Base-by-base conservation (phyloP, 2,113 vertebrate genomes). In the Hirundichthys speculiger region DNA sequence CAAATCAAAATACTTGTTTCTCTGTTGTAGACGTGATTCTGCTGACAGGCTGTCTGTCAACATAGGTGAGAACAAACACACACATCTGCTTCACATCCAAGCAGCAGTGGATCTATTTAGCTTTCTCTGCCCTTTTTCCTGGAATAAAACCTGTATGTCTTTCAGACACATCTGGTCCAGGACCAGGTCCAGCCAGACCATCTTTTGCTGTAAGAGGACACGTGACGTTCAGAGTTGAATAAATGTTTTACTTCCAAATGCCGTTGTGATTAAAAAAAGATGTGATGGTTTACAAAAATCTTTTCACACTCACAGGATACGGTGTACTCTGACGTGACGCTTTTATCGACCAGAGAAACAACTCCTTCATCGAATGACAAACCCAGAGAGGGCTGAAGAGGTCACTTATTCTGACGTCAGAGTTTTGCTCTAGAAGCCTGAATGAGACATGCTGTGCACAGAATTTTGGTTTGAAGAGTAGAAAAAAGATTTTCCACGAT, bases 241-340 rank as follows among this genome's bases (percentile, higher is more conserved):
- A 6, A 7, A 30, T 10, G 14, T 13, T 3, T 5, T 12, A 54
- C 8, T 12, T 30, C 13, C 38, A 9, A 46, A 15, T n/a, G n/a
- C n/a, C n/a, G n/a, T n/a, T n/a, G n/a, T n/a, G n/a, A n/a, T n/a
- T n/a, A n/a, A n/a, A 4, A n/a, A 19, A 15, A n/a, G n/a, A 18
- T n/a, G 14, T 15, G 5, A 16, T 6, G 5, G 1, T 42, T 27
- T 8, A 34, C 30, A 8, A 43, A 8, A 11, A 7, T 5, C 43
- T 43, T 52, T 14, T 30, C 1, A 7, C 6, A 19, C 27, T 41
- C 38, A 18, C 30, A 89, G 87, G 83, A 75, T 60, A 61, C 82
- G 71, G 62, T 87, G 30, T 90, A 88, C 50, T 34, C 76, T 20
- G 64, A 62, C 1, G 19, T 86, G 55, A 75, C 7, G 59, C 4